Evolutionary conservation across 2,113 vertebrate genomes (phyloP).

Genomic region (Sinocyclocheilus grahami): DNA sequence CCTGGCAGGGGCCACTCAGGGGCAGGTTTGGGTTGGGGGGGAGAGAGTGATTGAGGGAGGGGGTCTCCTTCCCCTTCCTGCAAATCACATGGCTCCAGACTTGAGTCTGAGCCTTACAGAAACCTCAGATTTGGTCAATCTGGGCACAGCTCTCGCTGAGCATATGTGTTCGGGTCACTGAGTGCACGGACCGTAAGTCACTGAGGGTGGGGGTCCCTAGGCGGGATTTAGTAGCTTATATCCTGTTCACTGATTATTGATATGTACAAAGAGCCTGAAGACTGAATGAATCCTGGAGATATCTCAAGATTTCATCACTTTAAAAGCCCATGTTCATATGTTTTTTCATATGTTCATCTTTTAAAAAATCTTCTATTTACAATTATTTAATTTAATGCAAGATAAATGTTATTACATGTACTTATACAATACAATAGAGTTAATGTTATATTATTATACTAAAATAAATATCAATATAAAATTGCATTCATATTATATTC

Average conservation of each 20-base stretch:
- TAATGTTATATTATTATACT: background rate
- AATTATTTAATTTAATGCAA: background rate
- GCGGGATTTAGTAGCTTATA: conserved; percentile 37
- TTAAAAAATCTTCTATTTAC: background rate
- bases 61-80: conserved; percentile 66
- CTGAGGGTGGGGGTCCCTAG: conserved; percentile 7
- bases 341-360: background rate
- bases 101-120: conserved; percentile 65
- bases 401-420: background rate
- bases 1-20: conserved; percentile 73
- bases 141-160: conserved; percentile 30
- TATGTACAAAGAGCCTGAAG: conserved; percentile 6
- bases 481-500: background rate
- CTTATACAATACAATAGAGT: background rate
- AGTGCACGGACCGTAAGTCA: conserved; percentile 27
- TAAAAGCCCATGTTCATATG: too few species aligned
- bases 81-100: conserved; percentile 75
- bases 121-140: conserved; percentile 66
- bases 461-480: background rate
- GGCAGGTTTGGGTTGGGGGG: conserved; percentile 65
- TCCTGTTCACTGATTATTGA: conserved; percentile 34
- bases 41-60: conserved; percentile 23
- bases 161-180: conserved; percentile 5
- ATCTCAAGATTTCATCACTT: background rate
- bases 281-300: background rate